Base-by-base conservation (phyloP, 37 sponge, comb jelly and placozoan genomes). In the Ephydatia muelleri region DNA sequence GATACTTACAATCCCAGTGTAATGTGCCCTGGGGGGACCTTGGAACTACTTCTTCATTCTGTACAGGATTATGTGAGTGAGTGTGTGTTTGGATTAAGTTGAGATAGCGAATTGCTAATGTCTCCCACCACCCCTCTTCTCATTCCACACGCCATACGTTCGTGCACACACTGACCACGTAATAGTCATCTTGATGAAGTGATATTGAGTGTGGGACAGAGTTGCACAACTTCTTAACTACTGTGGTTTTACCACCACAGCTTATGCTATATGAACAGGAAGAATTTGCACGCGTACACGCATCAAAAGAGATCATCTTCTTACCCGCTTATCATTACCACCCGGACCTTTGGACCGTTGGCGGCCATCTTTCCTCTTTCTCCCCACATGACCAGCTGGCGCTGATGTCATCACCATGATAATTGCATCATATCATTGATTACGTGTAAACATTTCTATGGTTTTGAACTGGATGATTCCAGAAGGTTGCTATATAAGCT, bases 121-220 rank as follows among this genome's bases (percentile, higher is more conserved):
- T 6, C 47, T 32, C 79, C 13, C 34, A 82, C 78, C 82, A 82
- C 77, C 78, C 82, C 82, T 73, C 14, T 49, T 35, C 1, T 14
- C 43, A 5, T 3, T 27, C 30, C 29, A 29, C 39, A 47, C 27
- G 19, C 72, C 35, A 68, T 5, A 80, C 70, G 31, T 76, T 75
- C 70, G 2, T 6, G 35, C 28, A 33, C 32, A 28, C 40, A 9
- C 72, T 28, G 29, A 85, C 90, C 77, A 48, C 19, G 40, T 88
- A 93, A 74, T 78, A 93, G 43, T 83, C 72, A 73, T 93, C 93
- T 67, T 93, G 93, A 40, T 93, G 89, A 21, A 93, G 47, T n/a
- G 79, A 28, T 79, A 82, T 68, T 5, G 71, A 23, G 47, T 85
- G 84, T 5, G 38, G 68, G 30, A 76, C 38, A 30, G 36, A 16